These are phyloP conservation scores for Notamacropus eugenii DNA, from an alignment of 2,797 vertebrate species.

Conservation along the genomic window DNA sequence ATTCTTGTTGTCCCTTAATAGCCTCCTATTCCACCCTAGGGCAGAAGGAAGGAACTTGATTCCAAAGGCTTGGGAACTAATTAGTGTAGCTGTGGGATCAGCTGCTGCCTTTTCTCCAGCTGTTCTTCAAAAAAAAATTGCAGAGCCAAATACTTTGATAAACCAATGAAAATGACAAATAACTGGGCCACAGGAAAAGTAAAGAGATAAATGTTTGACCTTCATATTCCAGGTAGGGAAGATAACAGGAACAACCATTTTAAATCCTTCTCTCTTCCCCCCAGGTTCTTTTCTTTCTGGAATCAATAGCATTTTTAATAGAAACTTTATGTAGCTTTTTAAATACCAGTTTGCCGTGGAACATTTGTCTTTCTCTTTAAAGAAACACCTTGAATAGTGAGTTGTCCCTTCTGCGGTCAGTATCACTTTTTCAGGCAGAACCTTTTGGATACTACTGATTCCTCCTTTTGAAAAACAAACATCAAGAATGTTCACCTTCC, in stretches of 20 bases:
- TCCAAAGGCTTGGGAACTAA: slow-evolving; percentile 27
- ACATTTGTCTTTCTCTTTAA: slow-evolving; percentile 46
- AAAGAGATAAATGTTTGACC: slow-evolving; percentile 38
- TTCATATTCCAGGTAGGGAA: slow-evolving; percentile 46
- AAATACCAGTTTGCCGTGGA: background rate
- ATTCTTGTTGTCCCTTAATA: slow-evolving; percentile 2
- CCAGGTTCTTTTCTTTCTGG: slow-evolving; percentile 57
- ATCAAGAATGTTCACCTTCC: slow-evolving; percentile 31
- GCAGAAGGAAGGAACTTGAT: slow-evolving; percentile 17
- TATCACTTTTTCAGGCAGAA: background rate
- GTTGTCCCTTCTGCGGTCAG: slow-evolving; percentile 1
- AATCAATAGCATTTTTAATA: slow-evolving; percentile 47
- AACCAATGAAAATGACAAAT: slow-evolving; percentile 19
- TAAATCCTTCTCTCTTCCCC: slow-evolving; percentile 11
- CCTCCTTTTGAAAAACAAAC: background rate
- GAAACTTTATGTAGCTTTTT: slow-evolving; percentile 45
- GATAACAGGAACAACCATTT: slow-evolving; percentile 34
- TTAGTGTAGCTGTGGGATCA: background rate
- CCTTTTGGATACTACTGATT: background rate
- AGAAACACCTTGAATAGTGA: background rate
- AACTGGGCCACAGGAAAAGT: slow-evolving; percentile 12
- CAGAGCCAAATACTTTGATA: slow-evolving; percentile 52
- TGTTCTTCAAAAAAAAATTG: slow-evolving; percentile 56
- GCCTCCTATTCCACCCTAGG: background rate
- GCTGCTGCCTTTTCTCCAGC: slow-evolving; percentile 18